Conservation (phyloP, 2,113 vertebrate species). For the Zootoca vivipara region DNA sequence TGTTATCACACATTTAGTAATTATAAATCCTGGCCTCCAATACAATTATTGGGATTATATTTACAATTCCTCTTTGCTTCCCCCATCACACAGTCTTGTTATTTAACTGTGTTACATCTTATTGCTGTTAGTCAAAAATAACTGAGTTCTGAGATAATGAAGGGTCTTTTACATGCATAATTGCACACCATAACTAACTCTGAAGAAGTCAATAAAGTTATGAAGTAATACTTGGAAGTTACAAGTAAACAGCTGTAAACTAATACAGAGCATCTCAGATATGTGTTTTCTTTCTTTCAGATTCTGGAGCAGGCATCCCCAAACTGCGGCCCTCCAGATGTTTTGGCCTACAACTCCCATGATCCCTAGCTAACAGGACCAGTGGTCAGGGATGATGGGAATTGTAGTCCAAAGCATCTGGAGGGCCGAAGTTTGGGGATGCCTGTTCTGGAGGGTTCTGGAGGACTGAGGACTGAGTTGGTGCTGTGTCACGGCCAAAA, state of each 20-base stretch:
- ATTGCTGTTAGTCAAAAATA: constrained; percentile 56
- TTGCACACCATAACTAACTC: constrained; percentile 17
- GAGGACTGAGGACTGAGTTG: background rate
- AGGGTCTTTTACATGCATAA: background rate
- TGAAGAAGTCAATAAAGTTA: background rate
- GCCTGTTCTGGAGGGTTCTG: background rate
- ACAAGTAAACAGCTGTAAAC: background rate
- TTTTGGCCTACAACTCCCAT: too few species aligned
- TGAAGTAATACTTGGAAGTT: background rate
- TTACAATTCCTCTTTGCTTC: constrained; percentile 68
- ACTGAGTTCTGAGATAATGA: constrained; percentile 35
- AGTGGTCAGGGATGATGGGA: too few species aligned
- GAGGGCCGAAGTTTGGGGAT: too few species aligned
- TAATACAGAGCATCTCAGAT: background rate
- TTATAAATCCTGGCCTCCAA: constrained; percentile 88
- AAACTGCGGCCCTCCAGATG: too few species aligned
- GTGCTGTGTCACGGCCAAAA: background rate
- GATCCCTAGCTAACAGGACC: too few species aligned
- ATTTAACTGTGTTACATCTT: constrained; percentile 56
- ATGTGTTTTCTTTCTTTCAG: background rate
- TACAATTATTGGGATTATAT: constrained; percentile 81
- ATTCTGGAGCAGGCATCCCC: too few species aligned
- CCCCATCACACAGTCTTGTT: constrained; percentile 54
- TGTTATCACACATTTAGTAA: constrained; percentile 89
- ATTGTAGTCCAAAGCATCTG: too few species aligned